A percentile compares a stretch with the other conserved stretches of the same genome.
These are phyloP conservation scores for Mastomys coucha DNA, from an alignment of 2,113 vertebrate species.

Conservation along the genomic window DNA sequence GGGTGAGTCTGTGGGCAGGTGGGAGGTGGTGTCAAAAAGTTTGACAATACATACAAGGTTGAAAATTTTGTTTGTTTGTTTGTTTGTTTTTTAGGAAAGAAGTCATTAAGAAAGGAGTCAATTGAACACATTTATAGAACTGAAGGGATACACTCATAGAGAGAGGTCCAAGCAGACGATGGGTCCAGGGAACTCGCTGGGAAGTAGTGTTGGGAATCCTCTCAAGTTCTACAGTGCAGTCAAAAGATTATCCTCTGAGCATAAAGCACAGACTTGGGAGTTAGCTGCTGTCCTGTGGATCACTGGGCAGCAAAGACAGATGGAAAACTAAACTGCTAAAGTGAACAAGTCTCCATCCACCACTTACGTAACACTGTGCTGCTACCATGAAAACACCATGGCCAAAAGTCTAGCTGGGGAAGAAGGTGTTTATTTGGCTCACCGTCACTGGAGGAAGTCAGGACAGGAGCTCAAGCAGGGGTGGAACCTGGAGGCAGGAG, in stretches of 20 bases:
- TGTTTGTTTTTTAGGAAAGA: background rate
- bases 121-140: background rate
- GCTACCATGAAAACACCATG: background rate
- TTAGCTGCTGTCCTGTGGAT: background rate
- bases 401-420: no score
- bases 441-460: background rate
- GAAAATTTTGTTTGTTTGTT: background rate
- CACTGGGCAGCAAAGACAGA: conserved; percentile 41
- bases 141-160: conserved; percentile 2
- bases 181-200: background rate
- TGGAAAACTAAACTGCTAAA: conserved; percentile 29
- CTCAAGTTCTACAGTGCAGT: background rate
- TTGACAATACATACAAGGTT: background rate
- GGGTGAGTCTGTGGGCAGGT: background rate
- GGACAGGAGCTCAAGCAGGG: background rate
- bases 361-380: conserved; percentile 14
- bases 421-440: no score
- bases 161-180: background rate
- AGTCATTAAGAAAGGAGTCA: background rate
- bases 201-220: background rate
- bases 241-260: background rate
- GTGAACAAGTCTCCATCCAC: conserved; percentile 7
- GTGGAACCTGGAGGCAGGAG: background rate
- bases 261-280: background rate
- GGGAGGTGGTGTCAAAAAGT: background rate